These are phyloP conservation scores for Metacarcinus magister DNA, from an alignment of 2,888 invertebrate species.

Conservation along the genomic window DNA sequence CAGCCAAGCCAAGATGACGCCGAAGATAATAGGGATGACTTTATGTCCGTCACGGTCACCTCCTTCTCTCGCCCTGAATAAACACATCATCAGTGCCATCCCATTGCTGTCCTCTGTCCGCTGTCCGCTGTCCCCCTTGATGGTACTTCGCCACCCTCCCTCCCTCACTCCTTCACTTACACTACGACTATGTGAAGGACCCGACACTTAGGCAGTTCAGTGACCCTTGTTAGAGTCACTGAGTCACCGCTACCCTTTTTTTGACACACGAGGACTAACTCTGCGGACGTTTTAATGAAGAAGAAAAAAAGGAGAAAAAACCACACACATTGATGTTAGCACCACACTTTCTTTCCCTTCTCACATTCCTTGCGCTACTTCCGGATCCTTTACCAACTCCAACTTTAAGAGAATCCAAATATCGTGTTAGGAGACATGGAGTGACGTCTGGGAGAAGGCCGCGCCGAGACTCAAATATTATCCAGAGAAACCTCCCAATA, in stretches of 20 bases:
- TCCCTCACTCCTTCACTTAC: background rate
- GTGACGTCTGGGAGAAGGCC: background rate
- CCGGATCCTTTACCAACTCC: slow-evolving; percentile 22
- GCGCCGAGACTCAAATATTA: background rate
- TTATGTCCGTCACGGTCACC: background rate
- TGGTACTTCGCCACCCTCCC: background rate
- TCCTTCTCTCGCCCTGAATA: background rate
- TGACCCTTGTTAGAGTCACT: background rate
- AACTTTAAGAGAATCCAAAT: slow-evolving; percentile 45
- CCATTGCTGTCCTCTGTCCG: background rate
- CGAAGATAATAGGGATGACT: background rate
- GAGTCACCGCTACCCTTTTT: background rate
- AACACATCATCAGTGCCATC: background rate
- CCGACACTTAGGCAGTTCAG: background rate
- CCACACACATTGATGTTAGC: background rate
- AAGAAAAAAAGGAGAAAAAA: background rate
- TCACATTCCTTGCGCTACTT: background rate
- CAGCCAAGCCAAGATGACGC: slow-evolving; percentile 17
- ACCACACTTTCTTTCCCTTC: background rate
- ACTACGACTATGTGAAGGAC: background rate
- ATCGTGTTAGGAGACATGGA: slow-evolving; percentile 11
- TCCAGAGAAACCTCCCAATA: background rate
- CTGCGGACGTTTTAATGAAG: background rate
- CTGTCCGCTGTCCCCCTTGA: background rate
- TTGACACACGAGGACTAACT: background rate